Conservation (phyloP, 2,888 invertebrate species). For the Agonopterix alstromeriana region DNA sequence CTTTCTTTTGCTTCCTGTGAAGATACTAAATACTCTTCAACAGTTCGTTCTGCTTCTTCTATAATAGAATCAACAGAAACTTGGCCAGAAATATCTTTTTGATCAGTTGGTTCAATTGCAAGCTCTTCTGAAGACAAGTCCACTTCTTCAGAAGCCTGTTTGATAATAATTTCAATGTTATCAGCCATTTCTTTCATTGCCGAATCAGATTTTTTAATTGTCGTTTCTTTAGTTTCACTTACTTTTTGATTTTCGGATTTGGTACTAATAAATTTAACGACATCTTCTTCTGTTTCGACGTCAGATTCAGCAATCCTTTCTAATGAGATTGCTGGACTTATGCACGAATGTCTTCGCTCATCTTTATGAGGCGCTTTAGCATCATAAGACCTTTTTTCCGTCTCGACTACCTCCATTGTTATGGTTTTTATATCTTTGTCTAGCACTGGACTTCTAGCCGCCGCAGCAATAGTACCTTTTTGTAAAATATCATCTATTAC, state of each 20-base stretch:
- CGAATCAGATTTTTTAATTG: conserved; percentile 66
- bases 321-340: conserved; percentile 65
- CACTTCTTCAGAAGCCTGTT: conserved; percentile 68
- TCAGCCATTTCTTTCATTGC: conserved; percentile 74
- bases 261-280: conserved; percentile 20
- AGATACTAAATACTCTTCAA: conserved; percentile 53
- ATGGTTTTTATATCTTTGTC: conserved; percentile 58
- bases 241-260: conserved; percentile 20
- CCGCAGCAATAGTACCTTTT: conserved; percentile 54
- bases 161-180: conserved; percentile 70
- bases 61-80: conserved; percentile 70
- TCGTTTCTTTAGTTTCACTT: conserved; percentile 23
- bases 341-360: conserved; percentile 65
- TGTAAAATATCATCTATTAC: conserved; percentile 65
- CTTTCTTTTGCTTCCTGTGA: conserved; percentile 36
- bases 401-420: conserved; percentile 55
- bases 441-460: conserved; percentile 48
- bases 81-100: conserved; percentile 44
- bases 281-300: conserved; percentile 61
- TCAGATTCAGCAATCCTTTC: conserved; percentile 70
- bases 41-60: conserved; percentile 62
- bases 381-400: conserved; percentile 63
- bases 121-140: conserved; percentile 61
- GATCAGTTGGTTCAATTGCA: conserved; percentile 26
- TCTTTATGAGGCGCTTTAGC: conserved; percentile 66